phyloP scores from a whole-genome alignment of 2,113 vertebrate genomes.

The Coryphaenoides rupestris region DNA sequence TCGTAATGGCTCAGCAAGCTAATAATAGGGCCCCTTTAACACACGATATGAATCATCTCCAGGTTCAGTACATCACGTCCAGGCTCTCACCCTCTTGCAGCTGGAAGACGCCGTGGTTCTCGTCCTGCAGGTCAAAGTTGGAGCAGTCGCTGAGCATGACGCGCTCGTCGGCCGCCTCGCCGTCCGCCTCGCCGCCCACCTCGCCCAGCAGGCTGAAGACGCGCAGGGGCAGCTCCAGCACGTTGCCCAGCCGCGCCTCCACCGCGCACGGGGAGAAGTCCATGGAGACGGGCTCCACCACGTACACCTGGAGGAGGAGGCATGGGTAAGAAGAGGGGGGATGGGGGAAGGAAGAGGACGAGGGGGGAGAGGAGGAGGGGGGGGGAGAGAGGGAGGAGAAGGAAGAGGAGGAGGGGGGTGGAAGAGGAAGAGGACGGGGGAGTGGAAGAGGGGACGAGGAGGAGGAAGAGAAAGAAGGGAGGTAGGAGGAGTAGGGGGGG shows the following conservation, averaged over 20 bases:
- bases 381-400: no score
- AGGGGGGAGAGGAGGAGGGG: no score
- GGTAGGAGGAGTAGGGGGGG: no score
- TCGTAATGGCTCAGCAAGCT: no score
- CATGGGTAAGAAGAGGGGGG: neutral
- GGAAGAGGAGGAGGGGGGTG: no score
- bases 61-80: no score
- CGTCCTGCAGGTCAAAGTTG: slow-evolving; percentile 83
- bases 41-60: no score
- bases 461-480: no score
- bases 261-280: slow-evolving; percentile 84
- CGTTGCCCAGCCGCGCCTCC: slow-evolving; percentile 78
- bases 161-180: slow-evolving; percentile 47
- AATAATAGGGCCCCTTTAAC: no score
- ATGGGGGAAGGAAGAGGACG: neutral
- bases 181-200: slow-evolving; percentile 39
- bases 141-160: slow-evolving; percentile 90
- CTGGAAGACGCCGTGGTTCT: slow-evolving; percentile 81
- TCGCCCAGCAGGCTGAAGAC: slow-evolving; percentile 76
- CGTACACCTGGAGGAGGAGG: slow-evolving; percentile 76
- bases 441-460: no score
- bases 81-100: slow-evolving; percentile 80
- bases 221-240: slow-evolving; percentile 84
- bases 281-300: slow-evolving; percentile 89
- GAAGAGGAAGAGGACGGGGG: no score